phyloP scores from a whole-genome alignment of 2,888 invertebrate genomes.

The Tenthredo distinguenda region DNA sequence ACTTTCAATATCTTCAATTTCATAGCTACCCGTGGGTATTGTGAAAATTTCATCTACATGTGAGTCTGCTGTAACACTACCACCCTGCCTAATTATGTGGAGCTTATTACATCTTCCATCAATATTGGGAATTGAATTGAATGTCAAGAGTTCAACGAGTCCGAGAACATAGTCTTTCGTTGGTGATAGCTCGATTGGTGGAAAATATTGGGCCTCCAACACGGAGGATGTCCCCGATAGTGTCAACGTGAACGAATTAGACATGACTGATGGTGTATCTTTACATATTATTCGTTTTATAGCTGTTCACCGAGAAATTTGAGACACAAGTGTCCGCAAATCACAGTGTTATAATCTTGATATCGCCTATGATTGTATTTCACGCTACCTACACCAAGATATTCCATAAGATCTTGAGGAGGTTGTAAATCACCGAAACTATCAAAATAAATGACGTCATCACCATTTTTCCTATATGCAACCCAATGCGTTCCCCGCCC shows the following conservation, averaged over 20 bases:
- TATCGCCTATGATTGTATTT: slow-evolving; percentile 65
- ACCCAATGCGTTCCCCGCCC: not conserved
- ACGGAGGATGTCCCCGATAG: slow-evolving; percentile 62
- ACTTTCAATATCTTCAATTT: slow-evolving; percentile 67
- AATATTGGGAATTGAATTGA: slow-evolving; percentile 70
- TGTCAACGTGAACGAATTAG: slow-evolving; percentile 64
- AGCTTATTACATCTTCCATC: slow-evolving; percentile 56
- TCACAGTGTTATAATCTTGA: slow-evolving; percentile 65
- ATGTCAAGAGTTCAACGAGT: slow-evolving; percentile 67
- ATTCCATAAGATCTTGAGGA: slow-evolving; percentile 66
- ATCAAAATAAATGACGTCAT: slow-evolving; percentile 71
- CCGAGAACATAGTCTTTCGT: slow-evolving; percentile 65
- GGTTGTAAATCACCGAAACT: slow-evolving; percentile 72
- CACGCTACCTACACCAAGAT: slow-evolving; percentile 57
- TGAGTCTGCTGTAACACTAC: slow-evolving; percentile 62
- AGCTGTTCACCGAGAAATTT: slow-evolving; percentile 62
- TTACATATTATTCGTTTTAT: slow-evolving; percentile 53
- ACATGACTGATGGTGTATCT: slow-evolving; percentile 57
- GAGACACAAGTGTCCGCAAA: slow-evolving; percentile 68
- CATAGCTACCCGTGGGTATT: slow-evolving; percentile 69
- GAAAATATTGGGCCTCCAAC: slow-evolving; percentile 62
- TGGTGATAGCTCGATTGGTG: slow-evolving; percentile 63
- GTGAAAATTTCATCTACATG: slow-evolving; percentile 57
- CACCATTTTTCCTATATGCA: slow-evolving; percentile 62
- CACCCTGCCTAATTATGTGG: slow-evolving; percentile 24